Base-by-base conservation (phyloP, 2,797 vertebrate species). In the Lepus townsendii region DNA sequence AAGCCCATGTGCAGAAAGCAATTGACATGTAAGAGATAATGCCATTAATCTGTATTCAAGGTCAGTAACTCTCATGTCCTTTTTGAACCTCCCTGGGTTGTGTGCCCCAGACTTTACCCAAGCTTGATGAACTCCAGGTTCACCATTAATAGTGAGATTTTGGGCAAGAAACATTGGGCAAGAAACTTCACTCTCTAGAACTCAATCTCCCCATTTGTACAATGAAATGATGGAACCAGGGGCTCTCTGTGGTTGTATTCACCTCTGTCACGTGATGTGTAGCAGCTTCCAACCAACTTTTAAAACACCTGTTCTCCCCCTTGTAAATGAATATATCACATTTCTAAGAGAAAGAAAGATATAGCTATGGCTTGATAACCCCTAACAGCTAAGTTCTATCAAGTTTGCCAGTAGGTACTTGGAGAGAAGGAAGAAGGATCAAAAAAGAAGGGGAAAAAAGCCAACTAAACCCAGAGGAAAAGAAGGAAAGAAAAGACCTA, bases 271-370 rank as follows among this genome's bases (percentile, higher is more conserved):
- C 20, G 9, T 26, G 24, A 42, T 12, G 10, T 26, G 24, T 38
- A 20, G 69, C 78, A 14, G 32, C 83, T 52, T 24, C 30, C 30
- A n/a, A 19, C 9, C 16, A 82, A 19, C 57, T 52, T 20, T 76
- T 50, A 52, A 75, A 57, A 57, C 14, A 57, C 54, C 54, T 20
- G 14, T 57, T 57, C 54, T 57, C 17, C 54, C 11, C 54, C 16
- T 57, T 57, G 54, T 20, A 57, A 4, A 4, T 27, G 2, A 63
- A 9, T 24, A 85, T 65, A 38, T 63, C 65, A 50, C 4, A 71
- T 24, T 66, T 57, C 1, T 50, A 57, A 13, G 20, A 2, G 26
- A 68, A 14, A 0, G 30, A 0, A 24, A 8, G 22, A 20, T 1
- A 10, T 8, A 90, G 30, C 50, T 88, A 65, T 1, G 0, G 6